Evolutionary conservation across 37 sponge, comb jelly and placozoan species (phyloP).

Genomic region (Mnemiopsis leidyi): DNA sequence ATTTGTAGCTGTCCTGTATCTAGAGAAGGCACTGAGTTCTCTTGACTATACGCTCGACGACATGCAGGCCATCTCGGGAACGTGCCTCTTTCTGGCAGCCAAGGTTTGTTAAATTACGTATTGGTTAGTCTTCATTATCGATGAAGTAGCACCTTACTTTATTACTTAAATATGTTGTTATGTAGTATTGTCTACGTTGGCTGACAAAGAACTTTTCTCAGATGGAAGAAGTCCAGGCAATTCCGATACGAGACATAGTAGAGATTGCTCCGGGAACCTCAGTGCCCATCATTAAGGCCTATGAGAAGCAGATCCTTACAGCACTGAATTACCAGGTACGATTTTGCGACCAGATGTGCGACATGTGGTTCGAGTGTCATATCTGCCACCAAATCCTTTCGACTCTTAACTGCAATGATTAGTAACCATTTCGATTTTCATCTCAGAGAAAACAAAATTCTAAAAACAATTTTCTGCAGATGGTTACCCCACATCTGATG

Average conservation of each 20-base stretch:
- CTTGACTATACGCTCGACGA: background rate
- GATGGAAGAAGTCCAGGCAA: conserved; percentile 50
- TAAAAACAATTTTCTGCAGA: too few relatives aligned
- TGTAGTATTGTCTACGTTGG: too few relatives aligned
- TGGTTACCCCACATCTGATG: conserved; percentile 39
- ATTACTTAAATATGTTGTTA: too few relatives aligned
- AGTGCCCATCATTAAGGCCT: background rate
- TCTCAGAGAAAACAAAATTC: too few relatives aligned
- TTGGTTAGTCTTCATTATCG: too few relatives aligned
- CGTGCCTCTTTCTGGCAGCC: background rate
- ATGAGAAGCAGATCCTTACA: background rate
- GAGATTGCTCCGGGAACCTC: background rate
- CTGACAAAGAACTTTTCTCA: too few relatives aligned
- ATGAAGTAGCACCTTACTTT: too few relatives aligned
- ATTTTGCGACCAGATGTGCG: background rate
- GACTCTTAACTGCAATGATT: too few relatives aligned
- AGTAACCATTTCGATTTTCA: too few relatives aligned
- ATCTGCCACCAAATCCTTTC: too few relatives aligned
- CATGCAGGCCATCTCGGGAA: conserved; percentile 15
- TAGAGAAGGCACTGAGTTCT: conserved; percentile 12
- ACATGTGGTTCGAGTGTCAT: too few relatives aligned
- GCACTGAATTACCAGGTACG: conserved; percentile 1
- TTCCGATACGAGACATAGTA: conserved; percentile 2
- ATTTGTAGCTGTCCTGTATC: background rate
- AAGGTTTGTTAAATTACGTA: too few relatives aligned